A percentile compares a stretch with the other conserved stretches of the same genome.
These are phyloP conservation scores for silkworm (Bombyx mori) DNA, from an alignment of 1,140 invertebrate genomes.

Conservation along the genomic window DNA sequence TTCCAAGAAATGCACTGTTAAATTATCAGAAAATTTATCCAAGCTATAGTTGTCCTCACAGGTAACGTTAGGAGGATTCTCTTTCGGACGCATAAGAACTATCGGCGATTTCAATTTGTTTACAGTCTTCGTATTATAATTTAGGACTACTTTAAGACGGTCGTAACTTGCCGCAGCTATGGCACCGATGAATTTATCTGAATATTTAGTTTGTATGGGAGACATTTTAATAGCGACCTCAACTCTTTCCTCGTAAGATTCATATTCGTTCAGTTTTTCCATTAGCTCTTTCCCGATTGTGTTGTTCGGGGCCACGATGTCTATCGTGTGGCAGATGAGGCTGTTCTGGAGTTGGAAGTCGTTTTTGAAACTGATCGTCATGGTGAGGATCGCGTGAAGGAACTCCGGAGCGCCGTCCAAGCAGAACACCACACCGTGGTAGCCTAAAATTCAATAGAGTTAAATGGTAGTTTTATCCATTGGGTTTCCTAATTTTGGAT, in stretches of 20 bases:
- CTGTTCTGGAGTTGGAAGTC: conserved; percentile 71
- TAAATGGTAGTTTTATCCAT: not conserved
- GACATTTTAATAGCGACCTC: conserved; percentile 39
- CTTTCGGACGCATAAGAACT: conserved; percentile 75
- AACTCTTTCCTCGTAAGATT: conserved; percentile 68
- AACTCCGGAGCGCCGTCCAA: conserved; percentile 75
- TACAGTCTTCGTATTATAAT: conserved; percentile 60
- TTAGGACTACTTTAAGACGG: conserved; percentile 71
- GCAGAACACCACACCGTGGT: conserved; percentile 70
- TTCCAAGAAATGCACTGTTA: conserved; percentile 73
- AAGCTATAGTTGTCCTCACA: conserved; percentile 78
- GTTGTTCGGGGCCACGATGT: conserved; percentile 69
- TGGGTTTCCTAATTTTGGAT: no score
- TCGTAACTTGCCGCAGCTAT: conserved; percentile 70
- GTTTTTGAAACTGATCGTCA: conserved; percentile 49
- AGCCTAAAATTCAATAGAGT: conserved; percentile 32
- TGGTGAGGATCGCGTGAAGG: conserved; percentile 60
- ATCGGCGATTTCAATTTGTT: conserved; percentile 73
- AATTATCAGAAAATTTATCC: conserved; percentile 64
- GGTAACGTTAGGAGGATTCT: conserved; percentile 56
- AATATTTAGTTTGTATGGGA: conserved; percentile 58
- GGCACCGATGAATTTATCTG: conserved; percentile 58
- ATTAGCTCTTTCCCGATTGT: conserved; percentile 56
- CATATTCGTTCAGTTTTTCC: conserved; percentile 71
- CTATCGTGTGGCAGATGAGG: conserved; percentile 68